Evolutionary conservation across 2,888 invertebrate species (phyloP).

Genomic region (Drosophila hamatofila): DNA sequence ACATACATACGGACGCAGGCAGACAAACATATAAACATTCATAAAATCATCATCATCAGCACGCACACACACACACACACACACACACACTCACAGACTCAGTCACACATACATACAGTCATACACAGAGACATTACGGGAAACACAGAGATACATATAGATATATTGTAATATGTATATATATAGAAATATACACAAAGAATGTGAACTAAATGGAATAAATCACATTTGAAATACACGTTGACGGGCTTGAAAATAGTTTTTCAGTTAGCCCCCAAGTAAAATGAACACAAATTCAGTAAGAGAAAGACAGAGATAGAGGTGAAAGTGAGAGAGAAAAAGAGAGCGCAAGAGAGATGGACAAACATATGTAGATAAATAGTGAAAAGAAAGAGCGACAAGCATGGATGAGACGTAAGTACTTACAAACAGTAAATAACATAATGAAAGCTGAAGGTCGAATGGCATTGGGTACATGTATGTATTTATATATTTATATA

Average conservation of each 20-base stretch:
- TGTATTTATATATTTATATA: not conserved
- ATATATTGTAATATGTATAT: not conserved
- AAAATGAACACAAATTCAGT: conserved; percentile 28
- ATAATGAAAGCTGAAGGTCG: conserved; percentile 37
- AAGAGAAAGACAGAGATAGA: conserved; percentile 23
- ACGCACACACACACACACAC: not conserved
- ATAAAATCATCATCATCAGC: conserved; percentile 25
- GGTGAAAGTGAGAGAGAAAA: not conserved
- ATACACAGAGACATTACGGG: not conserved
- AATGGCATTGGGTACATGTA: conserved; percentile 30
- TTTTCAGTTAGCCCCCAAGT: conserved; percentile 19
- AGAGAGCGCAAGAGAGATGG: conserved; percentile 7
- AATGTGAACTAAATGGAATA: conserved; percentile 29
- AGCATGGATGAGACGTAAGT: conserved; percentile 43
- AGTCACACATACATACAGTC: conserved; percentile 11
- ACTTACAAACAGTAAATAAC: conserved; percentile 35
- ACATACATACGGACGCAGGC: conserved; percentile 19
- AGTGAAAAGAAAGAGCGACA: conserved; percentile 31
- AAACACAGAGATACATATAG: conserved; percentile 18
- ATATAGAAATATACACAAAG: conserved; percentile 16
- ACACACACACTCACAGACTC: conserved; percentile 6
- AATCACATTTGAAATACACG: conserved; percentile 24
- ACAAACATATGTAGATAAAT: conserved; percentile 20
- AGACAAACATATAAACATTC: conserved; percentile 19
- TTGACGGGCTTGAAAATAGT: conserved; percentile 31